Percentiles rank a stretch among this genome's conserved stretches.
These are phyloP conservation scores for Sarotherodon lohbergeri DNA, from an alignment of 2,113 vertebrate genomes.

Conservation along the genomic window DNA sequence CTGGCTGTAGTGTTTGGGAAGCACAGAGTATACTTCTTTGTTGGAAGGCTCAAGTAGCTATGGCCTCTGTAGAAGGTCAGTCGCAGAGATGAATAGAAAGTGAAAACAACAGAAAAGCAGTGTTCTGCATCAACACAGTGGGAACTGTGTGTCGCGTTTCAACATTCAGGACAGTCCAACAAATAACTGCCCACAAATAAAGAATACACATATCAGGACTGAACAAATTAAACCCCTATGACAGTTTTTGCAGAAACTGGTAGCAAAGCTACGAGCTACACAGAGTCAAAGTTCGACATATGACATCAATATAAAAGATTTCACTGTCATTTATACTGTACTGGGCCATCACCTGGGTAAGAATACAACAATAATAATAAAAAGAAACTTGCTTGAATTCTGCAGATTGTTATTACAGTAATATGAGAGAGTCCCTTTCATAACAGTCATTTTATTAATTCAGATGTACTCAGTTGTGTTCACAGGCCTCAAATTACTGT, in stretches of 20 bases:
- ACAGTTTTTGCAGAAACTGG: neutral
- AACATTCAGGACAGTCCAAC: neutral
- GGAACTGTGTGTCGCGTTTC: neutral
- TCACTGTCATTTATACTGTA: neutral
- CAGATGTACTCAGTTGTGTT: neutral
- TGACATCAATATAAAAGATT: neutral
- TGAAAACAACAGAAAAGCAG: neutral
- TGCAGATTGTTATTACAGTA: neutral
- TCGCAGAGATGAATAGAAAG: neutral
- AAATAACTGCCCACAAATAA: neutral
- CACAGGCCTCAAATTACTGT: conserved; percentile 22
- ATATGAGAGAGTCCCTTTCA: neutral
- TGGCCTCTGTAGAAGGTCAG: neutral
- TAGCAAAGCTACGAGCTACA: neutral
- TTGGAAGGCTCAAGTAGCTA: neutral
- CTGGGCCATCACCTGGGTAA: neutral
- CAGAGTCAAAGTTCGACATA: neutral
- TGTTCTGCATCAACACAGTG: neutral
- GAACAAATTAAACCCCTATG: neutral
- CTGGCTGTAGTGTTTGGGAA: neutral
- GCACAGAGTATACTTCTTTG: neutral
- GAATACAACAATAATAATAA: neutral
- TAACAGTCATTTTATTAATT: neutral
- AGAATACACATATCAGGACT: neutral
- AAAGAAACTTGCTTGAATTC: neutral